These are phyloP conservation scores for Acleris literana DNA, from an alignment of 2,888 invertebrate species.

Conservation along the genomic window DNA sequence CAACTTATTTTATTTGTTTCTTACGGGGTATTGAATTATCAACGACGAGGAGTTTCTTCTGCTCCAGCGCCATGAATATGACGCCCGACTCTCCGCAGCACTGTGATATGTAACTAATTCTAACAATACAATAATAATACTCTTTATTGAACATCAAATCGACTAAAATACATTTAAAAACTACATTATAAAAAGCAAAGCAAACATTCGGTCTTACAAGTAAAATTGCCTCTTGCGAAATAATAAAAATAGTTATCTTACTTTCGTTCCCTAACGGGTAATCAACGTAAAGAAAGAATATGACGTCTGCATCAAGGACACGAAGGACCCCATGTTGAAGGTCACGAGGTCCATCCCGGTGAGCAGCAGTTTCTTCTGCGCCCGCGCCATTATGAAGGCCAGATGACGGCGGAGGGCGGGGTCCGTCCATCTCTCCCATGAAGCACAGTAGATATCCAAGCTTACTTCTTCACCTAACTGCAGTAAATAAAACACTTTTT, in stretches of 20 bases:
- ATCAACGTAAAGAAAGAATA: constrained; percentile 69
- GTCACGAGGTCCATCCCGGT: constrained; percentile 59
- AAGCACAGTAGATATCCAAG: constrained; percentile 53
- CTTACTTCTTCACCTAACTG: constrained; percentile 59
- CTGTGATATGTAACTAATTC: too few relatives aligned
- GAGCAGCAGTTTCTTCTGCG: constrained; percentile 58
- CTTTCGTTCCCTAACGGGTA: constrained; percentile 43
- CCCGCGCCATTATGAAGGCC: constrained; percentile 60
- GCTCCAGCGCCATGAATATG: constrained; percentile 60
- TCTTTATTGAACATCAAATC: too few relatives aligned
- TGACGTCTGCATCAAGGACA: constrained; percentile 66
- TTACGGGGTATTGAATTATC: too few relatives aligned
- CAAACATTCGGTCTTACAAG: too few relatives aligned
- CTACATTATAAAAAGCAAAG: too few relatives aligned
- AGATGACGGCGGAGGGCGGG: constrained; percentile 53
- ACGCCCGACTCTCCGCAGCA: constrained; percentile 55
- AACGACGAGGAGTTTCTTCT: constrained; percentile 46
- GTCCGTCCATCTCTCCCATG: constrained; percentile 59
- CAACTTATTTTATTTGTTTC: too few relatives aligned
- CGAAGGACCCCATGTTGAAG: constrained; percentile 67
- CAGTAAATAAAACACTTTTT: constrained; percentile 32
- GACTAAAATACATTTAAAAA: too few relatives aligned
- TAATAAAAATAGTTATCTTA: not conserved
- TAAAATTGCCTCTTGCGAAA: too few relatives aligned
- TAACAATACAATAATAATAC: too few relatives aligned